phyloP scores from a whole-genome alignment of 1,140 invertebrate genomes.

The Calephelis nemesis region DNA sequence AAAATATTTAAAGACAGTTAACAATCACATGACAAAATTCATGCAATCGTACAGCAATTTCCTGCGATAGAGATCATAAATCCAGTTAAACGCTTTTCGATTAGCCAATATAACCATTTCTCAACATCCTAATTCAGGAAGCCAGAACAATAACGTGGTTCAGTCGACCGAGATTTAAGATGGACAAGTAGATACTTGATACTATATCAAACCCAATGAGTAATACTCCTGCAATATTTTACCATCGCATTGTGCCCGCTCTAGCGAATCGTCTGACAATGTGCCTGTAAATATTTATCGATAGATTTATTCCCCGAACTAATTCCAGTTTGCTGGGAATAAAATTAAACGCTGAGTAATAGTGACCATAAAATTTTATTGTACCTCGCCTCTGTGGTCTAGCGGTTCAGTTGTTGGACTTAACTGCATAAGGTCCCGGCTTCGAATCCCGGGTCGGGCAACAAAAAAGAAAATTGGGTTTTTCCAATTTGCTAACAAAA shows the following conservation, averaged over 20 bases:
- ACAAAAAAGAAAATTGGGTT: too few relatives aligned
- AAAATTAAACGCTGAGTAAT: slow-evolving; percentile 69
- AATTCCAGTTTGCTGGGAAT: slow-evolving; percentile 46
- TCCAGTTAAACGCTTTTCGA: slow-evolving; percentile 2
- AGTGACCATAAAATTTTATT: slow-evolving; percentile 17
- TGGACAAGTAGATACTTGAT: slow-evolving; percentile 31
- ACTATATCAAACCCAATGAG: slow-evolving; percentile 45
- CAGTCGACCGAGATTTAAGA: slow-evolving; percentile 24
- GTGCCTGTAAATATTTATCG: slow-evolving; percentile 70
- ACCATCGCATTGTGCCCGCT: slow-evolving; percentile 58
- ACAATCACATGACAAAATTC: neutral
- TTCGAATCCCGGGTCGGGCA: too few relatives aligned
- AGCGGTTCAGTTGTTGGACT: too few relatives aligned
- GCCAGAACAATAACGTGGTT: slow-evolving; percentile 28
- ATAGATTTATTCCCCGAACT: slow-evolving; percentile 61
- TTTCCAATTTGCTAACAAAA: too few relatives aligned
- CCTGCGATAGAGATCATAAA: slow-evolving; percentile 2
- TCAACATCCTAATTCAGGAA: slow-evolving; percentile 22
- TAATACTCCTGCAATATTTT: slow-evolving; percentile 58
- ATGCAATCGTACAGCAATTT: neutral
- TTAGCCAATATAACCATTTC: slow-evolving; percentile 15
- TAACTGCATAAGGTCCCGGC: too few relatives aligned
- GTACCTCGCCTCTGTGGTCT: too few relatives aligned
- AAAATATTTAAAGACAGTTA: neutral
- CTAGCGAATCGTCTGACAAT: slow-evolving; percentile 61